Evolutionary conservation across 2,797 vertebrate species (phyloP).

Genomic region (Danio aesculapii): DNA sequence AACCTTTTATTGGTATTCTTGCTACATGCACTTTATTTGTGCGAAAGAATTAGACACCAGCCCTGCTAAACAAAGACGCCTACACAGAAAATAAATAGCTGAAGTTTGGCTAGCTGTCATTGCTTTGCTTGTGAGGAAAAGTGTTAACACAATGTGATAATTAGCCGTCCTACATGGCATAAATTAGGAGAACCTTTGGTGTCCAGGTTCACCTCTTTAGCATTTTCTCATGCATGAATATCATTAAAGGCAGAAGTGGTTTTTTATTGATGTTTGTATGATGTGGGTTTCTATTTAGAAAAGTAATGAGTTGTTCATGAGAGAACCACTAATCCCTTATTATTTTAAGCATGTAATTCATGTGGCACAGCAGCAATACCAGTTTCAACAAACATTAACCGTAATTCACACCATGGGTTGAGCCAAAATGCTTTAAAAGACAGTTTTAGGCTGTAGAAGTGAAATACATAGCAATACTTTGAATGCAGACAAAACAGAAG

Average conservation of each 20-base stretch:
- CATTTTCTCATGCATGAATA: not conserved
- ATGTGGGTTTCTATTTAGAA: not conserved
- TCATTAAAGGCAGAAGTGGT: not conserved
- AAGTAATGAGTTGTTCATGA: not conserved
- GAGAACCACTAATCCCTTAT: not conserved
- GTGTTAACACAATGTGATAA: conserved; percentile 34
- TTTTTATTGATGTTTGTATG: conserved; percentile 7
- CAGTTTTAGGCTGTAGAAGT: not conserved
- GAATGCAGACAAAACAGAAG: not conserved
- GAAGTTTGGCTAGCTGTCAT: conserved; percentile 31
- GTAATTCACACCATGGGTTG: too few relatives aligned
- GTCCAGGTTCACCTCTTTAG: conserved; percentile 9
- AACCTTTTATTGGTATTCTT: conserved; percentile 10
- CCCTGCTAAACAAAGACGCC: conserved; percentile 33
- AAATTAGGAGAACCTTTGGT: conserved; percentile 15
- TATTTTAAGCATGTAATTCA: not conserved
- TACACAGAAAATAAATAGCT: conserved; percentile 51
- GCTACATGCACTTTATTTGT: conserved; percentile 40
- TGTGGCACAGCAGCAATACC: not conserved
- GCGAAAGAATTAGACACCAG: conserved; percentile 34
- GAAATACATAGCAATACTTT: not conserved
- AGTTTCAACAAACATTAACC: not conserved
- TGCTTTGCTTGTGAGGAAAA: conserved; percentile 32
- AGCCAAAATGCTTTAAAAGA: too few relatives aligned
- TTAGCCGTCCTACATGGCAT: not conserved